These are phyloP conservation scores for Gerosis bhagava DNA, from an alignment of 2,888 invertebrate species.

Conservation along the genomic window DNA sequence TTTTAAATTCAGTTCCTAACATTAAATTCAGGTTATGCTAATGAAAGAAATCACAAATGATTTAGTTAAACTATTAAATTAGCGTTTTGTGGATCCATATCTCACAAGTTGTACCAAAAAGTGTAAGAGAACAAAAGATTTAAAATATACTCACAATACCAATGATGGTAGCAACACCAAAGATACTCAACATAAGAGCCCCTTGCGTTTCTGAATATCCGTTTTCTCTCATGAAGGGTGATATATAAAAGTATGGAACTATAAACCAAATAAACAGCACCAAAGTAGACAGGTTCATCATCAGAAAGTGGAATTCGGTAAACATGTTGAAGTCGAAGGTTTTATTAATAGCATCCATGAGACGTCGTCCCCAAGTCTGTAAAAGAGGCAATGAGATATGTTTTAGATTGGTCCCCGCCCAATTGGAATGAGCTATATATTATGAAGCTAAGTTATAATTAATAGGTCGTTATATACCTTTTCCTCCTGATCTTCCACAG, in stretches of 20 bases:
- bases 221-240: slow-evolving; percentile 86
- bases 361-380: slow-evolving; percentile 88
- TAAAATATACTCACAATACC: slow-evolving; percentile 87
- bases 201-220: slow-evolving; percentile 86
- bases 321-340: slow-evolving; percentile 94
- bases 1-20: too few relatives aligned
- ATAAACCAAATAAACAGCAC: slow-evolving; percentile 97
- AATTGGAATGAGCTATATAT: too few relatives aligned
- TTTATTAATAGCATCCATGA: slow-evolving; percentile 85
- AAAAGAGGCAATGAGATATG: too few relatives aligned
- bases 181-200: slow-evolving; percentile 91
- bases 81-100: too few relatives aligned
- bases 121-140: neutral
- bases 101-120: too few relatives aligned
- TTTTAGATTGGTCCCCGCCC: too few relatives aligned
- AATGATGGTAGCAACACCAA: slow-evolving; percentile 94
- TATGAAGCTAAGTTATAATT: too few relatives aligned
- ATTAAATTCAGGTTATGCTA: too few relatives aligned
- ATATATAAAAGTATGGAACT: slow-evolving; percentile 96
- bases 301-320: slow-evolving; percentile 89
- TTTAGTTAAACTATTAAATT: too few relatives aligned
- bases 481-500: slow-evolving; percentile 88
- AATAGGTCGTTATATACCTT: slow-evolving; percentile 44
- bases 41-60: too few relatives aligned
- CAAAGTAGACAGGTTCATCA: slow-evolving; percentile 94